Evolutionary conservation across 2,797 vertebrate genomes (phyloP), one percentile per base, ranked within the genome.

Genomic region (Gymnoscopelus braueri): DNA sequence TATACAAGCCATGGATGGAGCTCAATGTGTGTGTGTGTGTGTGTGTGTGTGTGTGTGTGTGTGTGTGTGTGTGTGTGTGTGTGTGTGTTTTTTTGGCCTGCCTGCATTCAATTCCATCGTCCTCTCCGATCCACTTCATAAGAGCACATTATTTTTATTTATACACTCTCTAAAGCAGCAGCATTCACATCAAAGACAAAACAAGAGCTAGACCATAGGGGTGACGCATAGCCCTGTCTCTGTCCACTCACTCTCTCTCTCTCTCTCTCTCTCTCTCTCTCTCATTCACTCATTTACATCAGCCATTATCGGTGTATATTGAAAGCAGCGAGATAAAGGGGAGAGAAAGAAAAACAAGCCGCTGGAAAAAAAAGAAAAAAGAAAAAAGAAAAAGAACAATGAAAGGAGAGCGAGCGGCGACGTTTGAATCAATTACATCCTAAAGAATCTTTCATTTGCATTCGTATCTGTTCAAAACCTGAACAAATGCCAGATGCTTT

Each of bases 401-500:
- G 86, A 86, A 86, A 88, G 83, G 80, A 82, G 80, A 84, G 82
- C 84, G 87, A 84, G 81, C 79, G 74, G 87, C 79, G 51, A 74
- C 68, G 87, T 93, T 93, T 94, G 92, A 95, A 93, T 95, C 94
- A 94, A 93, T 95, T 94, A 94, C 92, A 90, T 92, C 91, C 92
- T 89, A 89, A 93, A 92, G 89, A 91, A 93, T 91, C 91, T 92
- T 93, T 91, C 90, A 94, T 95, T 95, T 94, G 93, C 91, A 94
- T 94, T 44, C 80, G 77, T 93, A 91, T 93, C 91, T 93, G 89
- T 83, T 90, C 73, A 78, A 69, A 91, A 91, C 82, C 90, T 89
- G 94, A 96, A 93, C 96, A 94, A 96, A 96, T 95, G 96, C 96
- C 96, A 97, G 96, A 94, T 94, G 94, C 96, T 94, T 97, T 98